Evolutionary conservation across 2,797 vertebrate species (phyloP).

Genomic region (Xiphophorus birchmanni): DNA sequence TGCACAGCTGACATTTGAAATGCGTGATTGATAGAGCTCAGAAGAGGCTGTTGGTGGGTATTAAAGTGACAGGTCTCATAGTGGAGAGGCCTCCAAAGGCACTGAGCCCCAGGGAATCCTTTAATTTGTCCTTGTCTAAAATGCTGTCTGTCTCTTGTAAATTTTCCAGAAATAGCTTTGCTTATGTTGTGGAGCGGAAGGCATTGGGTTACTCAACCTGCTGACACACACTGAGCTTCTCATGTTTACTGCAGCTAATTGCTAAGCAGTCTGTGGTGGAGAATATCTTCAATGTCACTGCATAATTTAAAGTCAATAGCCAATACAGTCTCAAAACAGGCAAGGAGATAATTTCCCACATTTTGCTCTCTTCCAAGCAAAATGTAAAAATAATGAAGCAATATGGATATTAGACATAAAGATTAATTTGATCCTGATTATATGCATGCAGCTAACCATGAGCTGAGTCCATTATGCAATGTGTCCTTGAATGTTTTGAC

Average conservation of each 20-base stretch:
- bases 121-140: slow-evolving; percentile 62
- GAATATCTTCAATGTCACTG: slow-evolving; percentile 15
- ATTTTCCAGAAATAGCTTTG: slow-evolving; percentile 55
- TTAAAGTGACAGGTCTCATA: slow-evolving; percentile 41
- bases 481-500: not conserved
- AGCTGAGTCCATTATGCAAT: not conserved
- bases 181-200: slow-evolving; percentile 19
- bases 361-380: not conserved
- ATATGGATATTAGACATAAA: slow-evolving; percentile 1
- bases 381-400: slow-evolving; percentile 13
- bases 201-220: slow-evolving; percentile 40
- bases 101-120: slow-evolving; percentile 44
- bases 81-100: slow-evolving; percentile 41
- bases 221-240: slow-evolving; percentile 26
- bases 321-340: not conserved
- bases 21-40: slow-evolving; percentile 44
- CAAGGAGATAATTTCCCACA: not conserved
- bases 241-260: slow-evolving; percentile 40
- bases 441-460: not conserved
- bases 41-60: slow-evolving; percentile 22
- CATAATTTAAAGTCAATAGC: slow-evolving; percentile 1
- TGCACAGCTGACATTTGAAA: slow-evolving; percentile 21
- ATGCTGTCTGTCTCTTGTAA: slow-evolving; percentile 24
- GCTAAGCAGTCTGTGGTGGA: slow-evolving; percentile 13
- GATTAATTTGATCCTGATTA: not conserved